Evolutionary conservation across 2,888 invertebrate genomes (phyloP).

Genomic region (Pogonocherus hispidulus): DNA sequence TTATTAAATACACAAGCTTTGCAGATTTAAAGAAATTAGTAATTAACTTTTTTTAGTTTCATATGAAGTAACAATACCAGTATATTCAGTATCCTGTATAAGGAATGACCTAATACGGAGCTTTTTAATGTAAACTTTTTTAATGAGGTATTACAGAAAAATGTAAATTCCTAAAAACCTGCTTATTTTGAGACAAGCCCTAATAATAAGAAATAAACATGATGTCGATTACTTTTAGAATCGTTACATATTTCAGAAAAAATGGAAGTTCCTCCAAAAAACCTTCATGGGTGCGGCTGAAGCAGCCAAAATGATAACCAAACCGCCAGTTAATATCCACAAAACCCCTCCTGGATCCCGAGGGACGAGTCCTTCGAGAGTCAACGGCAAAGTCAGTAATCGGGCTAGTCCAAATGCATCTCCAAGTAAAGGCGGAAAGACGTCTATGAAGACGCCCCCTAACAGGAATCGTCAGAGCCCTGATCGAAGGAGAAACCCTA

Average conservation of each 20-base stretch:
- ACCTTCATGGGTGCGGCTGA: constrained; percentile 32
- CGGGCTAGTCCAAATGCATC: constrained; percentile 29
- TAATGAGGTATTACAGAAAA: too few species aligned
- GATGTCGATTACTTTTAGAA: too few species aligned
- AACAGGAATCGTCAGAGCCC: constrained; percentile 43
- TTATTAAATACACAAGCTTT: too few species aligned
- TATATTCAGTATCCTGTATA: too few species aligned
- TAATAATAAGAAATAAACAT: too few species aligned
- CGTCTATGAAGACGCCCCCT: constrained; percentile 38
- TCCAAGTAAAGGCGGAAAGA: constrained; percentile 35
- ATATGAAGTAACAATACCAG: too few species aligned
- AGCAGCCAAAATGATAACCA: constrained; percentile 57
- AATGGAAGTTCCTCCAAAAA: constrained; percentile 28
- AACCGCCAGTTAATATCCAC: constrained; percentile 54
- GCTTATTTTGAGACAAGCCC: too few species aligned
- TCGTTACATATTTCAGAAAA: constrained; percentile 22
- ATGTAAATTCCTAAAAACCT: too few species aligned
- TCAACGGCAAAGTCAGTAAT: constrained; percentile 34
- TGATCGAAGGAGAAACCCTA: constrained; percentile 41
- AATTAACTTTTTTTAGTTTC: too few species aligned
- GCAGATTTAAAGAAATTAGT: too few species aligned
- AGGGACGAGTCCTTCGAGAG: constrained; percentile 59
- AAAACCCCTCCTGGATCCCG: constrained; percentile 61
- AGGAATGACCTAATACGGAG: too few species aligned
- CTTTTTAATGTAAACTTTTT: too few species aligned